Evolutionary conservation across 2,113 vertebrate genomes (phyloP).

Genomic region (Australoheros scitulus): DNA sequence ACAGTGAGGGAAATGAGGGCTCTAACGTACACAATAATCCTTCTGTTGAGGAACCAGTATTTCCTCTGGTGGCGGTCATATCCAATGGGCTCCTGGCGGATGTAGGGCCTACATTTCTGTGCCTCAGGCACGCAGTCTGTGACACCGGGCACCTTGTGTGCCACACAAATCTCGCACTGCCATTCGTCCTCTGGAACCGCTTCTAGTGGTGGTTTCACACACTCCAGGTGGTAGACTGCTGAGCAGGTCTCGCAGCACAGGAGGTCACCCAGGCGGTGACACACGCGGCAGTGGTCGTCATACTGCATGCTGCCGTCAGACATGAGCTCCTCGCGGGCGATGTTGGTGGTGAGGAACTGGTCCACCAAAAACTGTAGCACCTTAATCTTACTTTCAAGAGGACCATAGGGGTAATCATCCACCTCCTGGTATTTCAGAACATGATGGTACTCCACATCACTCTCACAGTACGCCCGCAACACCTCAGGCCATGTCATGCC

Average conservation of each 20-base stretch:
- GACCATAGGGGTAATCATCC: conserved; percentile 96
- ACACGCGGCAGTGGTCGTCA: conserved; percentile 96
- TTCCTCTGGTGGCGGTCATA: conserved; percentile 95
- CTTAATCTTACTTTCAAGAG: conserved; percentile 92
- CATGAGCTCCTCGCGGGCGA: conserved; percentile 97
- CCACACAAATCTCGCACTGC: conserved; percentile 98
- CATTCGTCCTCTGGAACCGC: conserved; percentile 97
- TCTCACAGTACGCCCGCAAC: conserved; percentile 95
- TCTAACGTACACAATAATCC: conserved; percentile 93
- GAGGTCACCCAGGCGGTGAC: conserved; percentile 96
- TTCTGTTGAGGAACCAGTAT: conserved; percentile 97
- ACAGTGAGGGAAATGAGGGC: background rate
- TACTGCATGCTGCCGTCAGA: conserved; percentile 96
- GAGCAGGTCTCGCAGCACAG: conserved; percentile 98
- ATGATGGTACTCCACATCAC: conserved; percentile 92
- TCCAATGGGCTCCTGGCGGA: conserved; percentile 94
- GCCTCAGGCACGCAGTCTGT: conserved; percentile 95
- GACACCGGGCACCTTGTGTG: conserved; percentile 94
- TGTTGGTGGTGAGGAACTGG: conserved; percentile 97
- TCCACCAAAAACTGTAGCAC: conserved; percentile 97
- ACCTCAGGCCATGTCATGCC: conserved; percentile 99
- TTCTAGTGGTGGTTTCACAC: conserved; percentile 93
- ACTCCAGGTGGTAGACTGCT: conserved; percentile 97
- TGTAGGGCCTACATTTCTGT: conserved; percentile 94
- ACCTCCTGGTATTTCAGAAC: conserved; percentile 90